These are phyloP conservation scores for Caenorhabditis elegans DNA, from an alignment of 1,140 invertebrate species.

Conservation along the genomic window WBcel235 BX284604.4:10735001-10735500, in stretches of 20 bases:
- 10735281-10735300: no score
- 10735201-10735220: no score
- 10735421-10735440: not conserved
- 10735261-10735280: no score
- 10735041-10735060: no score
- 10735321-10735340: not conserved
- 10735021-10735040: no score
- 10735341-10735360: not conserved
- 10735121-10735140: no score
- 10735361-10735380: slow-evolving; percentile 21
- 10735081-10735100: not conserved
- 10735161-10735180: not conserved
- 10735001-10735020: no score
- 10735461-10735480: not conserved
- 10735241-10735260: no score
- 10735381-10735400: not conserved
- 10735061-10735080: no score
- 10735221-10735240: no score
- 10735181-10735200: not conserved
- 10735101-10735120: no score
- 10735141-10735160: not conserved
- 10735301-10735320: no score
- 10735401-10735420: not conserved
- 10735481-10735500: slow-evolving; percentile 13
- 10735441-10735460: slow-evolving; percentile 2